Base-by-base conservation (phyloP, 2,888 invertebrate genomes). In the Catocala fraxini region DNA sequence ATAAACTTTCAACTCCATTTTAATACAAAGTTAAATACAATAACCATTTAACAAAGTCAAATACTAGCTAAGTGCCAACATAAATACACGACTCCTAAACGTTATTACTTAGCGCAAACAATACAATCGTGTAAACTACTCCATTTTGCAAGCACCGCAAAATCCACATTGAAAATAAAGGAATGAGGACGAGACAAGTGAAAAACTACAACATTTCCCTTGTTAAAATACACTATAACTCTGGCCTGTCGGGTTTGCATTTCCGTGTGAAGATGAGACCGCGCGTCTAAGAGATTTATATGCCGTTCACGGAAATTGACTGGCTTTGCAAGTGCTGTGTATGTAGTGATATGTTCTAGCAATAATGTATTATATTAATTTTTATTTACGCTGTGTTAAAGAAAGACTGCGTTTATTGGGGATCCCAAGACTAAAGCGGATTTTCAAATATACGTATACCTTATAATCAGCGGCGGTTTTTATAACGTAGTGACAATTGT, bases 121-220 rank as follows among this genome's bases (percentile, higher is more conserved):
- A 13, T 13, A 57, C 33, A 60, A 67, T 61, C 54, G 57, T 35
- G 10, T 43, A 56, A 69, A 75, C 70, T 59, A 70, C 66, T 71
- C 63, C 51, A 64, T 64, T 63, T 41, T 61, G 46, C 65, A 42
- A 52, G 41, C 43, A 63, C 71, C 70, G 63, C 69, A 59, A 64
- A 68, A 74, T 77, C 70, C 71, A 70, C 73, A 73, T 75, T 54
- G 63, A 72, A 80, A 81, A 81, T 77, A 80, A 71, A 72, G 70
- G 52, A 70, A 56, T 58, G 53, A 61, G 70, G 71, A 77, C 77
- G 59, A 67, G 76, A 77, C 77, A 75, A 73, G 73, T 92, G 91
- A 92, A 91, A 92, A 92, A 92, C 85, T 89, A 86, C 86, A 81
- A 77, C 87, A 91, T 91, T 92, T 92, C 92, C 91, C 87, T 82